Conservation (phyloP, 2,888 invertebrate genomes). For the Hoplodrina ambigua region DNA sequence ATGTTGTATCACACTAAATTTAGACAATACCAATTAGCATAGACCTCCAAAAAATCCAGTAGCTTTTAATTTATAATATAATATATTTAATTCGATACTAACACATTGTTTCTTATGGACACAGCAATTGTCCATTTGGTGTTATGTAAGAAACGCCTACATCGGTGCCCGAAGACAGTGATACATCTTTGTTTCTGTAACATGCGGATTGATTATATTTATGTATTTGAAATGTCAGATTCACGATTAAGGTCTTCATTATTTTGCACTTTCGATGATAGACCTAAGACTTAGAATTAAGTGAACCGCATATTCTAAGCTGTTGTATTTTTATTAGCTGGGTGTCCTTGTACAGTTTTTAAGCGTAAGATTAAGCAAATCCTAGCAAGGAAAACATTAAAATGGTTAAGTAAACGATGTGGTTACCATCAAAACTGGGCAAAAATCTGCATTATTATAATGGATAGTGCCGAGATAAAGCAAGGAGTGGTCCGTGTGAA, state of each 20-base stretch:
- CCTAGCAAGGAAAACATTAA: slow-evolving; percentile 50
- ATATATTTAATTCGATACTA: slow-evolving; percentile 45
- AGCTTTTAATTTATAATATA: slow-evolving; percentile 52
- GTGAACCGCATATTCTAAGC: slow-evolving; percentile 16
- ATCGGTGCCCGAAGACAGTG: slow-evolving; percentile 42
- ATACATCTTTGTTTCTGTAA: slow-evolving; percentile 61
- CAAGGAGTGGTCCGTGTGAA: slow-evolving; percentile 62
- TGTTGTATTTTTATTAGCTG: slow-evolving; percentile 45
- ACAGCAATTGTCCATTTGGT: slow-evolving; percentile 49
- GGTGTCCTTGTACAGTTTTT: slow-evolving; percentile 50
- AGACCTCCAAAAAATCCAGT: slow-evolving; percentile 70
- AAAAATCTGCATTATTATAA: slow-evolving; percentile 61
- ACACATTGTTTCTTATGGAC: slow-evolving; percentile 44
- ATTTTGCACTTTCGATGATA: slow-evolving; percentile 30
- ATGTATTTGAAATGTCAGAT: slow-evolving; percentile 63
- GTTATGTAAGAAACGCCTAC: slow-evolving; percentile 56
- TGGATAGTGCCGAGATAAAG: slow-evolving; percentile 61
- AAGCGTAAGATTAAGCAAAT: slow-evolving; percentile 9
- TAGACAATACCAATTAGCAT: slow-evolving; percentile 70
- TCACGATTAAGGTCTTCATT: slow-evolving; percentile 57
- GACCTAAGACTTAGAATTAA: slow-evolving; percentile 25
- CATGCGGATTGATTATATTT: slow-evolving; percentile 55
- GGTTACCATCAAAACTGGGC: slow-evolving; percentile 59
- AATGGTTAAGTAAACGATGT: slow-evolving; percentile 56
- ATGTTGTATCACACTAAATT: slow-evolving; percentile 59